Evolutionary conservation across 2,797 vertebrate species (phyloP), one percentile per base, ranked within the genome.

Genomic region (Spizella passerina): DNA sequence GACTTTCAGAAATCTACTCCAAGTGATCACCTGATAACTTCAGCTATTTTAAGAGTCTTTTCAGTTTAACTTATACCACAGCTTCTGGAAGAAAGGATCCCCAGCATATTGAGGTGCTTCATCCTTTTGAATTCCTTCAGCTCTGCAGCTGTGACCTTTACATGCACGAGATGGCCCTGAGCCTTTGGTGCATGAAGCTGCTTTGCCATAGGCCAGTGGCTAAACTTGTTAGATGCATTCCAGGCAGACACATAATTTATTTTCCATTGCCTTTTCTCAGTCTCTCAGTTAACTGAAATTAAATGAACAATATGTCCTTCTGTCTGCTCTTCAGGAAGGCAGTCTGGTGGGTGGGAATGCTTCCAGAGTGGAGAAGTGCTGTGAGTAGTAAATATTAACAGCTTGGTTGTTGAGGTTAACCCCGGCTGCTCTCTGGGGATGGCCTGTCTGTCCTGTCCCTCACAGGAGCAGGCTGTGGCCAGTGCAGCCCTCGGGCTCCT

Each of bases 281-380:
- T 57, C 43, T 66, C 52, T 52, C n/a, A 7, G 63, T 82, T 90
- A 86, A 86, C 7, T 73, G 81, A 82, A 77, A 38, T 70, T 17
- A 70, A 84, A 88, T 43, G 64, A 86, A 94, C 91, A 91, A 69
- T 44, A 50, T 24, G 26, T 70, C 63, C 72, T 80, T 86, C 82
- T 94, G 92, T 88, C 82, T 82, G 63, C 85, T 84, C 52, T 71
- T 86, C 53, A 87, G 81, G 60, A 86, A 91, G 71, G 64, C 78
- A 38, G 49, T 53, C 86, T 90, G 57, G 75, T 93, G 86, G 82
- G 64, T 71, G 78, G 88, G 83, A 94, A 53, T 0, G 5, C 66
- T 88, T 94, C 90, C 90, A 93, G 69, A 92, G 24, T 1, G 0
- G 2, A 52, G 34, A 65, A 82, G 19, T 8, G 41, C 49, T 55